Evolutionary conservation across 1,140 invertebrate species (phyloP).

Genomic region (Notospermus geniculatus): DNA sequence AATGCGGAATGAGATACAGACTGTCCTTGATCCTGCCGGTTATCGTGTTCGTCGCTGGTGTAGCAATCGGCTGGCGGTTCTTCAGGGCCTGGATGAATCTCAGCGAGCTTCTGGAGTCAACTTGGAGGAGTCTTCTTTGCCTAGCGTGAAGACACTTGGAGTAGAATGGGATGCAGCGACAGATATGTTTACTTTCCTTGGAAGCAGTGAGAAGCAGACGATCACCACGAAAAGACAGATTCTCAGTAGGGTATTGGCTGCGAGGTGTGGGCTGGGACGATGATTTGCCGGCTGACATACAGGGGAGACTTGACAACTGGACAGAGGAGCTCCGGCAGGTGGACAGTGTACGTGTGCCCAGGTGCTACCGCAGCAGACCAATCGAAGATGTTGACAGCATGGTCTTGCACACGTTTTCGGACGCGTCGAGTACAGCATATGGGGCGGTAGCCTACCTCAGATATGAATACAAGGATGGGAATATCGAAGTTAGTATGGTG

Average conservation of each 20-base stretch:
- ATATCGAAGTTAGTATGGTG: not conserved
- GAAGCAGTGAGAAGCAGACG: not conserved
- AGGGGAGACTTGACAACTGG: not conserved
- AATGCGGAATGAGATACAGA: not conserved
- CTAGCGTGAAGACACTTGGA: not conserved
- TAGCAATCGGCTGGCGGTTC: slow-evolving; percentile 5
- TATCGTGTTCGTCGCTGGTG: slow-evolving; percentile 1
- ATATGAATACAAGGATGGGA: slow-evolving; percentile 6
- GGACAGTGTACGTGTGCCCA: not conserved
- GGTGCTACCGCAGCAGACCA: not conserved
- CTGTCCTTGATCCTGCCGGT: not conserved
- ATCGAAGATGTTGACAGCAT: not conserved
- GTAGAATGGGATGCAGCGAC: slow-evolving; percentile 17
- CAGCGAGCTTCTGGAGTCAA: not conserved
- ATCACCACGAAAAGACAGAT: not conserved
- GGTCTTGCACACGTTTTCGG: slow-evolving; percentile 1
- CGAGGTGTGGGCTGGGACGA: slow-evolving; percentile 7
- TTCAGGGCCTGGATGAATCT: not conserved
- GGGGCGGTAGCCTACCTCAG: slow-evolving; percentile 2
- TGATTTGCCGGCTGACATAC: not conserved
- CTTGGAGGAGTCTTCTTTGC: not conserved
- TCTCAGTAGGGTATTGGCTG: not conserved
- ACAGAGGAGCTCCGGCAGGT: not conserved
- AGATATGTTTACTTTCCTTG: slow-evolving; percentile 13
- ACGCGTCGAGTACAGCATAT: not conserved